A percentile compares a stretch with the other conserved stretches of the same genome.
These are phyloP conservation scores for Callimorpha dominula DNA, from an alignment of 2,888 invertebrate genomes.

Conservation along the genomic window DNA sequence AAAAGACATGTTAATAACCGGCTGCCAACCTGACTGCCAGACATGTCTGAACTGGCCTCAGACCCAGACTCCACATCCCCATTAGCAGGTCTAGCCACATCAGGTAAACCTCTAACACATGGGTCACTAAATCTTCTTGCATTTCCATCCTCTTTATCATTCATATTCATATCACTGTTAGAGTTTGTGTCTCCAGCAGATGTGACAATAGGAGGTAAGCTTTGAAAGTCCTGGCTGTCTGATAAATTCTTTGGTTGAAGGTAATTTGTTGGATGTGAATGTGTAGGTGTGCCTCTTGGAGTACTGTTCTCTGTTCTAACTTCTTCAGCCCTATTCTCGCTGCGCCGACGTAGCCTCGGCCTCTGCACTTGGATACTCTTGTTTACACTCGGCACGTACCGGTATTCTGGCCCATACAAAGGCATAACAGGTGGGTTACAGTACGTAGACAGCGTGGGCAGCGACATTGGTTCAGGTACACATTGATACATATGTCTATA, in stretches of 20 bases:
- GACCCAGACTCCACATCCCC: constrained; percentile 84
- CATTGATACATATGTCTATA: constrained; percentile 85
- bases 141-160: constrained; percentile 85
- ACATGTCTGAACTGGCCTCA: constrained; percentile 84
- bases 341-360: constrained; percentile 68
- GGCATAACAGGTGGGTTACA: constrained; percentile 73
- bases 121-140: constrained; percentile 90
- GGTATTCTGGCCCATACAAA: constrained; percentile 70
- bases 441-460: constrained; percentile 88
- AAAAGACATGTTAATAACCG: constrained; percentile 88
- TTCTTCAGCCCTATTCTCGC: constrained; percentile 71
- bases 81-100: constrained; percentile 76
- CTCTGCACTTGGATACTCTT: constrained; percentile 75
- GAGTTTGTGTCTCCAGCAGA: constrained; percentile 82
- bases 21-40: constrained; percentile 86
- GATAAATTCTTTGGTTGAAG: constrained; percentile 77
- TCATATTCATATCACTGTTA: constrained; percentile 77
- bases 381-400: constrained; percentile 71
- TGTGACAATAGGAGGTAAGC: constrained; percentile 90
- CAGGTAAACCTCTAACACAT: constrained; percentile 85
- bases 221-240: constrained; percentile 87
- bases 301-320: constrained; percentile 53
- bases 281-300: constrained; percentile 55
- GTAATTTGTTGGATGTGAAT: constrained; percentile 63
- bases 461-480: constrained; percentile 88